Base-by-base conservation (phyloP, 2,888 invertebrate genomes). In the Mylabris sibirica region DNA sequence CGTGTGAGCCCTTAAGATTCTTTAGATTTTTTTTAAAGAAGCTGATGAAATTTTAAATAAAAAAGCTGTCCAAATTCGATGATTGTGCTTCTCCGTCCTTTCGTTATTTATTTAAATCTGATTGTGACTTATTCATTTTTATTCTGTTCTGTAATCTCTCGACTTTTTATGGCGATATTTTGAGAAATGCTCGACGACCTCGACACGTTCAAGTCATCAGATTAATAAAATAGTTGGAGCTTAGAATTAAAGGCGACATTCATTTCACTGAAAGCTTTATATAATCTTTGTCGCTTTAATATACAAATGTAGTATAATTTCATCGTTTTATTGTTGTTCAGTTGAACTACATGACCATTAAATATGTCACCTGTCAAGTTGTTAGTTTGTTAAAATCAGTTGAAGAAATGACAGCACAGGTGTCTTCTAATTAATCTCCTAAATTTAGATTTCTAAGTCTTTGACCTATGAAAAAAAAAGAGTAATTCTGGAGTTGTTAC, bases 371-470 rank as follows among this genome's bases (percentile, higher is more conserved):
- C 17, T 17, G 44, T 44, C 44, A 53, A 22, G 0, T 22, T 49
- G 20, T 49, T 9, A 49, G 17, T 49, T 49, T 41, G 41, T n/a
- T 20, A 49, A 49, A 49, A 49, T 49, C 20, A 20, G 44, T 6
- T 20, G 4, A 4, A 9, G 24, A 24, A 24, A 57, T 24, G 24
- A 57, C 24, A 24, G 8, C 57, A 57, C 57, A 57, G 24, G 57
- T 57, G 57, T 57, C 6, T 2, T 3, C 1, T 4, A 3, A 22
- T 41, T 1, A 14, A 41, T 41, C 8, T 4, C n/a, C 1, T 57
- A 57, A 57, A 57, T 57, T 24, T 57, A 14, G 24, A 22, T 53
- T 53, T 53, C 3, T 57, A 24, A 24, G 57, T 57, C 57, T 57
- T 8, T 24, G 57, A 24, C 12, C 24, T 24, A n/a, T 44, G 30